Base-by-base conservation (phyloP, 2,113 vertebrate genomes). In the Trematomus loennbergii region DNA sequence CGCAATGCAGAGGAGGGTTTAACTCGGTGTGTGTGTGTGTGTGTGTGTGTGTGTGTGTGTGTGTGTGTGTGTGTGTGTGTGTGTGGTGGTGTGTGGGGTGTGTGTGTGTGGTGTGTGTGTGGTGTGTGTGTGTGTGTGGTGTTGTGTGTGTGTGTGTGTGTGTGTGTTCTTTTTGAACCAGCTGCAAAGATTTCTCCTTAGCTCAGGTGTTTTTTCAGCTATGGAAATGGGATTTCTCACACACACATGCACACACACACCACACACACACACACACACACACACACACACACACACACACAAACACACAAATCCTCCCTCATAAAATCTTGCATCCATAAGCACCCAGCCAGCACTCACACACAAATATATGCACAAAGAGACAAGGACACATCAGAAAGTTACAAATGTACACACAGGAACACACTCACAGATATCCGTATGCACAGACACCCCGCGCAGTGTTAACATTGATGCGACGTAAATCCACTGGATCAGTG, bases 401-500 rank as follows among this genome's bases (percentile, higher is more conserved):
- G 77, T 80, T 62, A 25, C 55, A 84, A 36, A 81, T 48, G 45
- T 49, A 33, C 68, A 58, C 20, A 61, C 11, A 72, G 9, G 10
- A 7, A 54, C 58, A 53, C 25, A n/a, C 43, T 43, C 68, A 22
- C 60, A 75, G 45, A 18, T 15, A 75, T 46, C 61, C 46, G 40
- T 53, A 58, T 57, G 17, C 68, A 49, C 66, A 20, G 4, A 60
- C 70, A 50, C 48, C 22, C 29, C 22, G 68, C 52, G 1, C 25
- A 48, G 53, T 55, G 69, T 85, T 81, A 73, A 63, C 50, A 59
- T 3, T 50, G 72, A 87, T 72, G 68, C 25, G 1, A 68, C 15
- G 62, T 78, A 90, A 91, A 91, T 91, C 89, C 87, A 12, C 15
- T 6, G 79, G 86, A 90, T 93, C 89, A 90, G 82, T 54, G 11